Percentiles rank a stretch among this genome's conserved stretches.
Conservation (phyloP, 2,888 invertebrate species). For the Tethea ocularis region DNA sequence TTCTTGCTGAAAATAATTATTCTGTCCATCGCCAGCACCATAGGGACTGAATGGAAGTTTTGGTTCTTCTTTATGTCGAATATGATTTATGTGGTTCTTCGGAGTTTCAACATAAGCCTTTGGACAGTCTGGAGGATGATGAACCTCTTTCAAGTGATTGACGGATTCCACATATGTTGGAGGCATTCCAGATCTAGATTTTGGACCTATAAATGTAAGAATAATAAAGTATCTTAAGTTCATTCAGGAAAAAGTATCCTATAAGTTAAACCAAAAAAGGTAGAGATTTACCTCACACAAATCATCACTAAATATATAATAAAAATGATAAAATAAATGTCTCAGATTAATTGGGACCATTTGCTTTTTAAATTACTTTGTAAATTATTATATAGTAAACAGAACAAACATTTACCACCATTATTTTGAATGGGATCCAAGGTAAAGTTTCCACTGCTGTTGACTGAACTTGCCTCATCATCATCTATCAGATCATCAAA, state of each 20-base stretch:
- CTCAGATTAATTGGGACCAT: no score
- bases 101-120: conserved; percentile 69
- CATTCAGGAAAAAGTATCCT: no score
- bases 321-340: no score
- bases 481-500: conserved; percentile 88
- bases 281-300: no score
- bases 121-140: conserved; percentile 61
- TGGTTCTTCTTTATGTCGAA: conserved; percentile 56
- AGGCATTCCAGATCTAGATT: conserved; percentile 57
- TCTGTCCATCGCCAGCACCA: conserved; percentile 77
- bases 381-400: no score
- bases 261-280: no score
- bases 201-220: conserved; percentile 40
- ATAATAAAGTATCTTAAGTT: no score
- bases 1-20: conserved; percentile 68
- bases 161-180: conserved; percentile 75
- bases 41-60: conserved; percentile 59
- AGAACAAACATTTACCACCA: conserved; percentile 61
- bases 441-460: conserved; percentile 80
- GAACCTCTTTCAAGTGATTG: conserved; percentile 67
- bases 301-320: no score
- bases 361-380: no score
- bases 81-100: conserved; percentile 57
- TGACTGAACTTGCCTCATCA: conserved; percentile 85
- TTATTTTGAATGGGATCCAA: conserved; percentile 64